A percentile compares a stretch with the other conserved stretches of the same genome.
phyloP scores from a whole-genome alignment of 2,797 vertebrate species.

The Micropoecilia bifurca region DNA sequence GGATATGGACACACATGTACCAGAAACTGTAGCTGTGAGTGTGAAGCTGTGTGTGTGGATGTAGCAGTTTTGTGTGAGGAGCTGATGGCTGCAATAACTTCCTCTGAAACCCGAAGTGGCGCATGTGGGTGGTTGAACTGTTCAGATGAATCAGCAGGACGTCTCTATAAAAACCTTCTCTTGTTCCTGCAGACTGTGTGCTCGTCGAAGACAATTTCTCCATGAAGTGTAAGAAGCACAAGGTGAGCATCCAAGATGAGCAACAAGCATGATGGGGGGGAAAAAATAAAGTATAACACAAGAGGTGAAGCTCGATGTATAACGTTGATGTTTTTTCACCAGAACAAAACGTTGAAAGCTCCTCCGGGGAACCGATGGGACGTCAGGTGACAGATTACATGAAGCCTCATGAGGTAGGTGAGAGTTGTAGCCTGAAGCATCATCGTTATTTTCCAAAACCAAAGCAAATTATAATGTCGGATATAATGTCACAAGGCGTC shows the following conservation, averaged over 20 bases:
- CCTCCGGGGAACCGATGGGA: slow-evolving; percentile 55
- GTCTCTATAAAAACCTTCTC: slow-evolving; percentile 23
- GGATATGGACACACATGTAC: not conserved
- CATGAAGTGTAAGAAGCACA: slow-evolving; percentile 87
- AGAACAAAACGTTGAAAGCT: slow-evolving; percentile 82
- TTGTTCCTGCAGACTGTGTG: slow-evolving; percentile 74
- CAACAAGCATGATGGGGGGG: not conserved
- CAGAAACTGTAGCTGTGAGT: not conserved
- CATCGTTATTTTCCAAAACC: too few relatives aligned
- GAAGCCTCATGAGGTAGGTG: slow-evolving; percentile 45
- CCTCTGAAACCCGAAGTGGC: slow-evolving; percentile 12
- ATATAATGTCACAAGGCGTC: not conserved
- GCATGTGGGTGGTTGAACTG: slow-evolving; percentile 28
- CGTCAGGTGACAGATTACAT: slow-evolving; percentile 71
- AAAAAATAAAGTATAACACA: not conserved
- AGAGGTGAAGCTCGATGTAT: not conserved
- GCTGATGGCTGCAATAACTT: slow-evolving; percentile 18
- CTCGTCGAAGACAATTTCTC: slow-evolving; percentile 85
- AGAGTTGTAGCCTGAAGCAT: not conserved
- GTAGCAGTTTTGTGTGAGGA: slow-evolving; percentile 13
- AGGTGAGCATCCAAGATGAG: slow-evolving; percentile 65
- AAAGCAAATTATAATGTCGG: too few relatives aligned
- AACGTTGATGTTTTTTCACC: not conserved
- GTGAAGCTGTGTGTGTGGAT: slow-evolving; percentile 19
- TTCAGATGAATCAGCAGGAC: slow-evolving; percentile 24